Conservation (phyloP, 30 jellyfish, hydroid and myxozoan species). For the Haliclystus octoradiatus region DNA sequence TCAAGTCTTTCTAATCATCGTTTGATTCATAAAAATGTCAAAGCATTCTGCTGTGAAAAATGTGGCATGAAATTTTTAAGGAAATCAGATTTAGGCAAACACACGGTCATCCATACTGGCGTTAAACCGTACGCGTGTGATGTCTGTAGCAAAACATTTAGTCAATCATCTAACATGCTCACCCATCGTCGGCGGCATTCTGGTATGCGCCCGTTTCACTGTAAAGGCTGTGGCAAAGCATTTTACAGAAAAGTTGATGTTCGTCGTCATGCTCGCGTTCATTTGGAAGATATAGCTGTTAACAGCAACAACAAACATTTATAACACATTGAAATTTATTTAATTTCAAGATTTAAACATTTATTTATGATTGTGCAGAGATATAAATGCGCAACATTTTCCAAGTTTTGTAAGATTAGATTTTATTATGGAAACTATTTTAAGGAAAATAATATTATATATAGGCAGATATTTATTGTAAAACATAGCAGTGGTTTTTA, state of each 20-base stretch:
- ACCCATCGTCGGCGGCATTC: conserved; percentile 80
- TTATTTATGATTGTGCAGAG: no score
- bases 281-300: no score
- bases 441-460: no score
- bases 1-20: conserved; percentile 62
- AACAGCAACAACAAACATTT: no score
- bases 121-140: neutral
- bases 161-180: conserved; percentile 79
- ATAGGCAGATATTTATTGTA: no score
- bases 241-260: conserved; percentile 77
- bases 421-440: no score
- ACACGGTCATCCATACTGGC: neutral
- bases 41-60: conserved; percentile 55
- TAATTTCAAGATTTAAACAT: no score
- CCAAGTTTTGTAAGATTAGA: no score
- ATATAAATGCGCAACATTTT: no score
- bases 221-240: conserved; percentile 50
- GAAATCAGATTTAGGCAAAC: conserved; percentile 40
- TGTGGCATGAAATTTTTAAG: conserved; percentile 62
- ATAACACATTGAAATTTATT: no score
- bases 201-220: conserved; percentile 60
- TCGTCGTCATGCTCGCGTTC: conserved; percentile 64
- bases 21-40: conserved; percentile 49
- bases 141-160: neutral
- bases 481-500: no score